Evolutionary conservation across 2,888 invertebrate genomes (phyloP).

Genomic region (Brachypalpus laphriformis): DNA sequence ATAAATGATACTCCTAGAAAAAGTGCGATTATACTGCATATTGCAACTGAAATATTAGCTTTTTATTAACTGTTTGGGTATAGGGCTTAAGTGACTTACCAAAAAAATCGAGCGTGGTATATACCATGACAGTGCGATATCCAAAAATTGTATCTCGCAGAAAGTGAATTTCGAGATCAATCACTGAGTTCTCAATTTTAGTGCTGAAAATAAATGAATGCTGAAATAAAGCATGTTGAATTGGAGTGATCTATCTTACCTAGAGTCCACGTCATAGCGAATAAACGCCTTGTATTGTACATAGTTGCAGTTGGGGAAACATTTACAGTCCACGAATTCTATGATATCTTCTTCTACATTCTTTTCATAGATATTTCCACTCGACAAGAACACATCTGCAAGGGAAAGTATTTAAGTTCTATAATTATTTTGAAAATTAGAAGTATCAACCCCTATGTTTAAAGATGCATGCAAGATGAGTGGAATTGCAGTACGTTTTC

Average conservation of each 20-base stretch:
- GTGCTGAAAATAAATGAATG: background rate
- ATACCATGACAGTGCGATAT: slow-evolving; percentile 77
- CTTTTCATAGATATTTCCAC: slow-evolving; percentile 77
- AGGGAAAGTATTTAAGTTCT: background rate
- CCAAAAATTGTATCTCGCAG: slow-evolving; percentile 77
- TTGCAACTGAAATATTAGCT: slow-evolving; percentile 77
- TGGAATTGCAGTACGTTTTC: background rate
- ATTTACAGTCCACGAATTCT: slow-evolving; percentile 75
- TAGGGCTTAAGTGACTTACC: slow-evolving; percentile 76
- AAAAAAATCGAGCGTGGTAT: slow-evolving; percentile 77
- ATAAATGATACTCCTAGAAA: slow-evolving; percentile 77
- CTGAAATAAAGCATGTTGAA: background rate
- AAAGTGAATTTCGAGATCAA: slow-evolving; percentile 76
- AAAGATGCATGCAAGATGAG: slow-evolving; percentile 44
- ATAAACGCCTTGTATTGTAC: slow-evolving; percentile 76
- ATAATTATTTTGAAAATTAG: background rate
- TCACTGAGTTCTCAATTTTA: background rate
- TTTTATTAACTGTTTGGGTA: no score
- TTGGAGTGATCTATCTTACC: background rate
- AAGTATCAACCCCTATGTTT: slow-evolving; percentile 23
- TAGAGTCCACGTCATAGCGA: slow-evolving; percentile 70
- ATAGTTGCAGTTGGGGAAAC: slow-evolving; percentile 77
- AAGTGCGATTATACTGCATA: slow-evolving; percentile 78
- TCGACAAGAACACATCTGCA: slow-evolving; percentile 75
- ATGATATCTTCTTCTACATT: slow-evolving; percentile 66